These are phyloP conservation scores for Paramisgurnus dabryanus DNA, from an alignment of 2,113 vertebrate genomes.

Conservation along the genomic window DNA sequence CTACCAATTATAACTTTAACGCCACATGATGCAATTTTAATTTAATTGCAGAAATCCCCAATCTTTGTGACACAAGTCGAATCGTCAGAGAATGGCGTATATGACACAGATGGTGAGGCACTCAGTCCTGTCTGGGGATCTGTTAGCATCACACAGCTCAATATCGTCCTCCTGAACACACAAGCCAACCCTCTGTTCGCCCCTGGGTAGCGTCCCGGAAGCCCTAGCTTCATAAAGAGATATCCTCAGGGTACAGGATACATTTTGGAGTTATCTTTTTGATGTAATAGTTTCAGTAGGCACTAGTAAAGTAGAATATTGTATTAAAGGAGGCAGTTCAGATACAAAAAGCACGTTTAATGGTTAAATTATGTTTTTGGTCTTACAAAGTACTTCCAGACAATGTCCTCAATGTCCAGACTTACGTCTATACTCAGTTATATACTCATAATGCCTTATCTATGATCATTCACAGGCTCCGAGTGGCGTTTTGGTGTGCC, in stretches of 20 bases:
- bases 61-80: constrained; percentile 48
- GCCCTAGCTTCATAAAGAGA: background rate
- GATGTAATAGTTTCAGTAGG: constrained; percentile 29
- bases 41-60: constrained; percentile 59
- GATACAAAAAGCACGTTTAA: constrained; percentile 11
- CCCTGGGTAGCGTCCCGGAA: background rate
- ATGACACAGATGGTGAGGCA: constrained; percentile 57
- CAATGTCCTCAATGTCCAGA: background rate
- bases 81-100: constrained; percentile 59
- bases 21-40: constrained; percentile 50
- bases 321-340: constrained; percentile 14
- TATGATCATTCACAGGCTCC: background rate
- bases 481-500: background rate
- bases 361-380: background rate
- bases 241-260: background rate
- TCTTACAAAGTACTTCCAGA: constrained; percentile 2
- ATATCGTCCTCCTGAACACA: constrained; percentile 21
- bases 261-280: constrained; percentile 31
- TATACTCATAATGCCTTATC: background rate
- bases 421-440: background rate
- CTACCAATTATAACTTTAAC: constrained; percentile 37
- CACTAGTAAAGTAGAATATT: constrained; percentile 1
- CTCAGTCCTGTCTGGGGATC: constrained; percentile 62
- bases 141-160: constrained; percentile 56
- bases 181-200: constrained; percentile 16